Evolutionary conservation across 2,113 vertebrate genomes (phyloP).

Genomic region (Cyphotilapia sp.): DNA sequence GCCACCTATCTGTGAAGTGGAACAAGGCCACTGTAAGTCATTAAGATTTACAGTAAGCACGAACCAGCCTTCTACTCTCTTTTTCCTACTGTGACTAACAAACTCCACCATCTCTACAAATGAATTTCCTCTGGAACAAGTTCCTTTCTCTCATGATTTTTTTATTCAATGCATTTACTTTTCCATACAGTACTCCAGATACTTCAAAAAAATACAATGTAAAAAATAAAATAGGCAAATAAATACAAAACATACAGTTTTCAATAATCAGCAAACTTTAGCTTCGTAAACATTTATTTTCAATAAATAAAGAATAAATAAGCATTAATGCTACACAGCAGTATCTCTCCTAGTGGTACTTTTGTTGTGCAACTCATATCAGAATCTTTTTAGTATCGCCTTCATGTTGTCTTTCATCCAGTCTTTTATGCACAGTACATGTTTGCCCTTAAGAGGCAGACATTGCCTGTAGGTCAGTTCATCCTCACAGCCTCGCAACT

Average conservation of each 20-base stretch:
- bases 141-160: not conserved
- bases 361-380: conserved; percentile 1
- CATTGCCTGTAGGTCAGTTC: not conserved
- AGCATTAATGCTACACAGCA: not conserved
- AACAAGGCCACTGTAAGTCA: not conserved
- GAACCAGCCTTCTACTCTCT: not conserved
- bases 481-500: not conserved
- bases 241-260: not conserved
- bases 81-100: not conserved
- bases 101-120: not conserved
- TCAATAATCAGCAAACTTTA: not conserved
- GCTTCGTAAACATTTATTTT: not conserved
- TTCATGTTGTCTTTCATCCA: not conserved
- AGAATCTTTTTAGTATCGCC: not conserved
- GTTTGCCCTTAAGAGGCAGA: not conserved
- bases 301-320: conserved; percentile 64
- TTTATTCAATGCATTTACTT: conserved; percentile 23
- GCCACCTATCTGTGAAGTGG: conserved; percentile 15
- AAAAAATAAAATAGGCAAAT: not conserved
- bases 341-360: not conserved
- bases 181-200: conserved; percentile 4
- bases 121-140: not conserved
- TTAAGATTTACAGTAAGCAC: not conserved
- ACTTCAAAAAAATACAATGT: not conserved
- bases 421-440: not conserved